Base-by-base conservation (phyloP, 2,797 vertebrate species). In the Mormyrus hasselquistii region DNA sequence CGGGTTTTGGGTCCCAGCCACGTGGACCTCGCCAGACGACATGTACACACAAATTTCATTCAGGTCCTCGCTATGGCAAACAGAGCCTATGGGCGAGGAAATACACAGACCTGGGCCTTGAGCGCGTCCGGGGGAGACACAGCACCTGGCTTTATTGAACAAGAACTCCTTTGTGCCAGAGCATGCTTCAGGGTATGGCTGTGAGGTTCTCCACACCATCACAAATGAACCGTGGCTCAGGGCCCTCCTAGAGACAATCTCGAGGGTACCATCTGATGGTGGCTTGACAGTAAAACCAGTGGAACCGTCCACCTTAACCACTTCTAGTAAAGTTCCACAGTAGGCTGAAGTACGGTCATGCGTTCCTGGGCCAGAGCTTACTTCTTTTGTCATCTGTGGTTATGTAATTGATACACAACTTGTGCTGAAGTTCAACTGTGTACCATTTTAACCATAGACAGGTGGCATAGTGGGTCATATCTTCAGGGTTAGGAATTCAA, bases 1-100 rank as follows among this genome's bases (percentile, higher is more conserved):
- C 50, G 89, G 89, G 91, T 90, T 59, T 79, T 93, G 91, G 90
- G 91, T 76, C 62, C 65, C 38, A 9, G 88, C 90, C 90, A 91
- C 12, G 89, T 88, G 88, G 87, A 86, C 86, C 87, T 87, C 49
- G 19, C 88, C 76, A 88, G 89, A 89, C 73, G 59, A 88, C 76
- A 44, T 44, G 9, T 62, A 29, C 2, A 9, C 9, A n/a, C 14
- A 0, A 19, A 41, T 79, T 25, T 52, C 44, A 52, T 34, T 41
- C 41, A 19, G 49, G 16, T 47, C 50, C 38, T n/a, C 5, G n/a
- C 19, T 38, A 88, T 6, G n/a, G 73, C 34, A 55, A 3, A 9
- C 84, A 1, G 50, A 25, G 49, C n/a, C 6, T 34, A 55, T 22
- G 52, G 41, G 1, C 0, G 55, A 14, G 88, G 22, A 29, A 19